Conservation (phyloP, 2,113 vertebrate genomes). For the Macrotus californicus region DNA sequence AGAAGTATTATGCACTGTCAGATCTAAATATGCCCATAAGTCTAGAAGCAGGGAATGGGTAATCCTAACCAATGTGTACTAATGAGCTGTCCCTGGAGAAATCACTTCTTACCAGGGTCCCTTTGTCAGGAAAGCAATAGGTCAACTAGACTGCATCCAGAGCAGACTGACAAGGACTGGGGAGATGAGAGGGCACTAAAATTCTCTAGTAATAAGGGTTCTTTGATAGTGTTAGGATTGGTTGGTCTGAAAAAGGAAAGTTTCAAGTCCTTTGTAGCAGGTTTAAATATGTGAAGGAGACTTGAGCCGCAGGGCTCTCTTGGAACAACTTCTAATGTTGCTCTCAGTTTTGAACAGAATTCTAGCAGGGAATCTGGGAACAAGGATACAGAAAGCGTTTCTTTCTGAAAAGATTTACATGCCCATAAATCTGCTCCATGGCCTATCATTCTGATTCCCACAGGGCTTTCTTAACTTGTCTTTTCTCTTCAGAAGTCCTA, state of each 20-base stretch:
- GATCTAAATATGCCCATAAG: neutral
- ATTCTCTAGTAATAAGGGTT: neutral
- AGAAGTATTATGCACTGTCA: neutral
- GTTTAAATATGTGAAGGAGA: neutral
- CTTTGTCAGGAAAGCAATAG: neutral
- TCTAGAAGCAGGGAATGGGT: neutral
- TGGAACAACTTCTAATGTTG: neutral
- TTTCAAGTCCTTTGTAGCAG: neutral
- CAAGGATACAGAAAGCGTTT: neutral
- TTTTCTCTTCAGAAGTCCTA: conserved; percentile 13
- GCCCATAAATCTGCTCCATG: neutral
- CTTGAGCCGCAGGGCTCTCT: neutral
- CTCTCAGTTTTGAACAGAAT: neutral
- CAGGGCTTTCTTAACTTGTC: neutral
- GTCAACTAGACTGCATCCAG: neutral
- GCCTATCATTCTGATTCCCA: neutral
- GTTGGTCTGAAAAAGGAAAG: neutral
- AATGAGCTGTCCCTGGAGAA: neutral
- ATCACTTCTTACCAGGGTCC: neutral
- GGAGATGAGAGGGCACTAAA: neutral
- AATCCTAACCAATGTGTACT: neutral
- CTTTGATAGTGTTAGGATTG: neutral
- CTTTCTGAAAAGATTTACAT: neutral
- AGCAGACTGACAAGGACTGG: neutral
- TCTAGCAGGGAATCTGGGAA: neutral